Base-by-base conservation (phyloP, 2,888 invertebrate genomes). In the Rotaria sp. region DNA sequence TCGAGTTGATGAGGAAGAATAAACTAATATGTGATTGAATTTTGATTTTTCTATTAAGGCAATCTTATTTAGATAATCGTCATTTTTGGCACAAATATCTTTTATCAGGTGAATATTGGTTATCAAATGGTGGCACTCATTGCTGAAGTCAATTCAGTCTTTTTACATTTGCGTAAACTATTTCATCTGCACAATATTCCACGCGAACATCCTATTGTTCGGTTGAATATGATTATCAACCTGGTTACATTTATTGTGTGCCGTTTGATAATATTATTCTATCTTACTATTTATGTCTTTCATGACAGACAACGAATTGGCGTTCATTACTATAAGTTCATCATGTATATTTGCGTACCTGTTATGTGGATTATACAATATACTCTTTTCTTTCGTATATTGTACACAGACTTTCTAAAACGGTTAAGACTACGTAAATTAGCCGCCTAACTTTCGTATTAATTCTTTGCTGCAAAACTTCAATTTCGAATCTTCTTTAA, bases 101-200 rank as follows among this genome's bases (percentile, higher is more conserved):
- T 67, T 67, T 35, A 15, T 67, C 18, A 15, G 18, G 2, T 1
- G 67, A 67, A 67, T 67, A 89, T 91, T 57, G 89, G 89, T 2
- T 91, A 89, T 89, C 90, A 89, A 87, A 88, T 89, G 24, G 87
- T 91, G n/a, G 90, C 90, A 7, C 88, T 91, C 24, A 88, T 90
- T 86, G 89, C 90, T 21, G 91, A 91, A 87, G 89, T 90, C 86
- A 91, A 91, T 89, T 90, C 90, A 86, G 89, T 91, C 87, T 91
- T 90, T 88, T 89, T 91, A 18, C 91, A 91, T 87, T 89, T 90
- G 50, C 88, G 91, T 24, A 91, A 91, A 88, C 89, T 91, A n/a
- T 87, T 91, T 18, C 90, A 91, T 88, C 89, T 90, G 89, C 86
- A 88, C 38, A 84, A 89, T 35, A 88, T 88, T 18, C 87, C 88